Base-by-base conservation (phyloP, 2,113 vertebrate genomes). In the Ranitomeya imitator region DNA sequence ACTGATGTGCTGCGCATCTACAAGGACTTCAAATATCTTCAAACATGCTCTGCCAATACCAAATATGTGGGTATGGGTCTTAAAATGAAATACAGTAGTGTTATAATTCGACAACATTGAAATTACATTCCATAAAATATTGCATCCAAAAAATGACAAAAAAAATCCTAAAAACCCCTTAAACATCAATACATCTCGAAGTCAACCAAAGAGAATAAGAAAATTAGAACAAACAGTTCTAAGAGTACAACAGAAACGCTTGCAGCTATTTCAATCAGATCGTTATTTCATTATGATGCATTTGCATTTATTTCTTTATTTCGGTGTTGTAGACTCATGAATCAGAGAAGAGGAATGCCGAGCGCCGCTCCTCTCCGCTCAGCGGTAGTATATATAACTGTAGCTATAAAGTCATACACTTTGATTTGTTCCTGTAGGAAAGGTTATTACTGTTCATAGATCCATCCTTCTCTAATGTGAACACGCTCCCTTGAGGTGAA, bases 331-430 rank as follows among this genome's bases (percentile, higher is more conserved):
- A 54, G 37, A 69, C 23, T 71, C 51, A 55, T 69, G 82, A 84
- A 84, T 84, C 63, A 84, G 51, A 69, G 52, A 55, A 5, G 51
- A 71, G 63, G 2, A 84, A 71, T 69, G 52, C 45, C 55, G 63
- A 84, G 52, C 52, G 19, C 18, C 51, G 16, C 21, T 51, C 1
- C 16, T 9, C 19, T 54, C 31, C 26, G 7, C 63, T 18, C 82
- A 84, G 82, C 82, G 14, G 63, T 26, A 84, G 63, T 71, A 84
- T 69, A 84, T 84, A 84, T 84, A 69, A 69, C 60, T 51, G 60
- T 26, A 71, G 63, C 82, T 84, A 84, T 84, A 84, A 84, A 84
- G 82, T 84, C 82, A 84, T 84, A 84, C 63, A 84, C 82, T 84
- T 84, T 84, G 82, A 84, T 84, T 84, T 84, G 82, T 84, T 84